Percentiles rank a stretch among this genome's conserved stretches.
Evolutionary conservation across 2,113 vertebrate species (phyloP).

Genomic region (Buteo buteo): DNA sequence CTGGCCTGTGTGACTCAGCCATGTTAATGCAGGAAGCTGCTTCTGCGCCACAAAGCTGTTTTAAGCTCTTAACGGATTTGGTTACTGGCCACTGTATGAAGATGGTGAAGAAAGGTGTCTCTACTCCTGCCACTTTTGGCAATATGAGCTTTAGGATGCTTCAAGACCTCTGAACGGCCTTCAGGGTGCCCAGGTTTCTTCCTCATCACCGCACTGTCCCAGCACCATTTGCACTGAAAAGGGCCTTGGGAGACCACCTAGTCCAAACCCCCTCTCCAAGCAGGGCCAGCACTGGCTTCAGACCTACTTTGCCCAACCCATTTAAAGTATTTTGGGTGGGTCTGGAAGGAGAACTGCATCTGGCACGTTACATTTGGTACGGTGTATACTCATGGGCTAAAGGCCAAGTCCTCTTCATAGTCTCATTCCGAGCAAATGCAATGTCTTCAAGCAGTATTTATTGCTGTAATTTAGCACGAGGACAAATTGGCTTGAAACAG

Average conservation of each 20-base stretch:
- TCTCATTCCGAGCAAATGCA: neutral
- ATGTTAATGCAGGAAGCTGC: neutral
- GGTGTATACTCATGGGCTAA: neutral
- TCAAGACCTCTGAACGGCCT: neutral
- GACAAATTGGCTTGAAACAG: neutral
- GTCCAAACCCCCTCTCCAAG: neutral
- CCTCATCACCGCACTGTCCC: neutral
- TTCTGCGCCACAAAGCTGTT: neutral
- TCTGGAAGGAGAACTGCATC: neutral
- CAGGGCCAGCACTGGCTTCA: neutral
- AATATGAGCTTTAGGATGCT: neutral
- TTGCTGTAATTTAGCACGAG: neutral
- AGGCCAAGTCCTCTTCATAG: neutral
- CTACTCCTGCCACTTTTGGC: neutral
- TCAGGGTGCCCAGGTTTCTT: neutral
- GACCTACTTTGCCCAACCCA: neutral
- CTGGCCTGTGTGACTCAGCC: neutral
- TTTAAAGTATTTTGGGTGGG: neutral
- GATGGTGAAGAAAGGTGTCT: neutral
- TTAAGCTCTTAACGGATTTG: fast-evolving
- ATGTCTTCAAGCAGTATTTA: neutral
- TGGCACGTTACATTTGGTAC: neutral
- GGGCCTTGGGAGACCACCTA: neutral
- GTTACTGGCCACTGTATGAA: neutral
- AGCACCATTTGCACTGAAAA: neutral